Evolutionary conservation across 2,888 invertebrate species (phyloP).

Genomic region (Bombylius discolor): DNA sequence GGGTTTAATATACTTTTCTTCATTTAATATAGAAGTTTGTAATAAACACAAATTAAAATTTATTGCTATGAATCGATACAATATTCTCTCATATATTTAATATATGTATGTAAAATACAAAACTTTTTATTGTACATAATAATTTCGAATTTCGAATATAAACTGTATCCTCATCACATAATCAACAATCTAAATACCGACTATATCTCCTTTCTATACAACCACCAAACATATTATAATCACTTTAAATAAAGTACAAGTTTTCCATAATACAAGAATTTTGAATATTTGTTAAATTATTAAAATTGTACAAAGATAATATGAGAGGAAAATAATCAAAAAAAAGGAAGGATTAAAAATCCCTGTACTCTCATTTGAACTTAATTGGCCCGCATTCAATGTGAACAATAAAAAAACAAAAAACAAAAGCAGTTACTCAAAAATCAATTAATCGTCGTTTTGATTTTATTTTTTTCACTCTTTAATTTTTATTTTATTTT

Average conservation of each 20-base stretch:
- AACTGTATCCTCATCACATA: too few species aligned
- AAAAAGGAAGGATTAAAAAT: neutral
- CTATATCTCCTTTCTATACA: too few species aligned
- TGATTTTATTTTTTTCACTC: neutral
- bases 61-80: neutral
- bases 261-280: too few species aligned
- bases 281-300: too few species aligned
- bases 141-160: too few species aligned
- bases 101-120: too few species aligned
- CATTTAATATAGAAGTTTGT: neutral
- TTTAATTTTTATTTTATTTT: neutral
- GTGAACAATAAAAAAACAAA: constrained; percentile 5
- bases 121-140: too few species aligned
- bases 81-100: too few species aligned
- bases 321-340: neutral
- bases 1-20: neutral
- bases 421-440: constrained; percentile 1
- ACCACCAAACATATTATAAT: too few species aligned
- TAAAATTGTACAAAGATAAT: too few species aligned
- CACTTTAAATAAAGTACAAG: too few species aligned
- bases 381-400: constrained; percentile 7
- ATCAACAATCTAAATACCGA: too few species aligned
- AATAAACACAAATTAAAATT: neutral
- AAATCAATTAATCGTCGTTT: constrained; percentile 7
- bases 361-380: neutral